Evolutionary conservation across 2,797 vertebrate species (phyloP).

Genomic region (Caiman crocodilus): DNA sequence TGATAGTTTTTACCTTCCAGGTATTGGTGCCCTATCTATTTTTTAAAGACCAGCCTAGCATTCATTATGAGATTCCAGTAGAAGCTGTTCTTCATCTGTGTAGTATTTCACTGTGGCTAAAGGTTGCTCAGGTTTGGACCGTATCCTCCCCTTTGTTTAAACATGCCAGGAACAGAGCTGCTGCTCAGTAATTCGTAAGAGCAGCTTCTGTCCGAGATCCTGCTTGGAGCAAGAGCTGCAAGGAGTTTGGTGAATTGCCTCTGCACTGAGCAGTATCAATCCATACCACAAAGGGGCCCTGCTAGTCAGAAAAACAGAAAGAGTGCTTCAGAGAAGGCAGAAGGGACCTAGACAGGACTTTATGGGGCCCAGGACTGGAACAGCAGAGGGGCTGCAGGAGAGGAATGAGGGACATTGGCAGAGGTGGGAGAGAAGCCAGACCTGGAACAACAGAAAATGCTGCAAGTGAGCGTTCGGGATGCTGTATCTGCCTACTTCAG

Average conservation of each 20-base stretch:
- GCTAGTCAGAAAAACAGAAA: not conserved
- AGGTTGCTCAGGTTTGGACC: slow-evolving; percentile 39
- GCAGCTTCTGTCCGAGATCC: not conserved
- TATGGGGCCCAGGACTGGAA: not conserved
- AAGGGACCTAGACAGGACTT: not conserved
- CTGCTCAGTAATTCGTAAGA: slow-evolving; percentile 53
- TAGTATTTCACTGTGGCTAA: slow-evolving; percentile 57
- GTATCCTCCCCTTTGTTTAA: slow-evolving; percentile 22
- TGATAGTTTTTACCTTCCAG: slow-evolving; percentile 58
- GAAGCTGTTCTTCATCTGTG: slow-evolving; percentile 39
- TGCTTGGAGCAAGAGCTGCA: slow-evolving; percentile 28
- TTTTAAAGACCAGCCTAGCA: slow-evolving; percentile 58
- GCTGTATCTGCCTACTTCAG: too few species aligned
- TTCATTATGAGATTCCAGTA: slow-evolving; percentile 38
- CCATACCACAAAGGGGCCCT: rapidly evolving
- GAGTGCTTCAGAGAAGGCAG: not conserved
- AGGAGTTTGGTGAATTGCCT: not conserved
- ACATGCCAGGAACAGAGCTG: slow-evolving; percentile 35
- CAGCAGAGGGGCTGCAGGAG: not conserved
- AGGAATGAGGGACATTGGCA: not conserved
- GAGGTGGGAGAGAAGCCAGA: not conserved
- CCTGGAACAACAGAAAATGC: not conserved
- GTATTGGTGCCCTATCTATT: slow-evolving; percentile 20
- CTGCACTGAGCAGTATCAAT: rapidly evolving
- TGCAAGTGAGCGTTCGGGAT: not conserved